These are phyloP conservation scores for Saccostrea glomerata DNA, from an alignment of 1,140 invertebrate genomes.

Conservation along the genomic window DNA sequence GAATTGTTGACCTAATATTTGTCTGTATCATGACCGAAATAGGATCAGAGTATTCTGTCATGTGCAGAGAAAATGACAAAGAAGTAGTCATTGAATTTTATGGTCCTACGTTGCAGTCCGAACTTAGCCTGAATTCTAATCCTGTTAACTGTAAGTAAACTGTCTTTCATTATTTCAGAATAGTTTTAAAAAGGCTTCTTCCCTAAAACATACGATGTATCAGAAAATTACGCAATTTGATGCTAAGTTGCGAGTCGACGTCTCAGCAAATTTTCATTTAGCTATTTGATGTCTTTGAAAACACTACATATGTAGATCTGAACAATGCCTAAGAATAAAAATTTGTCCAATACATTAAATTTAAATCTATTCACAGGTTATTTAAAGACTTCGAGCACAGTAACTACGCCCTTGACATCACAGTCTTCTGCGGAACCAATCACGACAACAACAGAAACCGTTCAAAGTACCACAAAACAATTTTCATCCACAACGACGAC, in stretches of 20 bases:
- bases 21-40: background rate
- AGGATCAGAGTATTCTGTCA: background rate
- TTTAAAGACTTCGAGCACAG: background rate
- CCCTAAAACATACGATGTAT: too few relatives aligned
- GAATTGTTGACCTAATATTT: background rate
- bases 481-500: background rate
- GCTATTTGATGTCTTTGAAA: too few relatives aligned
- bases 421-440: background rate
- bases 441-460: background rate
- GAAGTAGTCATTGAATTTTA: background rate
- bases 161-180: too few relatives aligned
- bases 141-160: background rate
- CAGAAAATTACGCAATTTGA: too few relatives aligned
- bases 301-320: too few relatives aligned
- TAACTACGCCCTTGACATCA: background rate
- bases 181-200: too few relatives aligned
- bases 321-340: too few relatives aligned
- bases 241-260: too few relatives aligned
- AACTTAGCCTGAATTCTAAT: background rate
- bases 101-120: background rate
- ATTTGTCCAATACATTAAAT: too few relatives aligned
- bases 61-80: background rate
- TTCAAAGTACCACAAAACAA: too few relatives aligned
- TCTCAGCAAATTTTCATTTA: too few relatives aligned
- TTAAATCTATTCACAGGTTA: background rate